Base-by-base conservation (phyloP, 2,888 invertebrate species). In the Microctonus aethiopoides region DNA sequence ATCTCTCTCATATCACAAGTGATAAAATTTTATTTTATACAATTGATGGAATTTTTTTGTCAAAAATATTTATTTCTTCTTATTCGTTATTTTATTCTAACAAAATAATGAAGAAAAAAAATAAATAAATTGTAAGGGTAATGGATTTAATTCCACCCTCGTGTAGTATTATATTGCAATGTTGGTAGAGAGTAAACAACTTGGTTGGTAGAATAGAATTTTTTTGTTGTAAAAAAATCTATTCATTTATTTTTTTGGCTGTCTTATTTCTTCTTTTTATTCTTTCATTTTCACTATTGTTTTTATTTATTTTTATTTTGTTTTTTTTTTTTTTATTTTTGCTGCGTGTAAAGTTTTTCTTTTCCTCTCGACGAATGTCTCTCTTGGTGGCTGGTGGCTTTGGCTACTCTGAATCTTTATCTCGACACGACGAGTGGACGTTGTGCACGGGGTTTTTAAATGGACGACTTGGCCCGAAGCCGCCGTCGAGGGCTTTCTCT, bases 391-490 rank as follows among this genome's bases (percentile, higher is more conserved):
- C 57, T 57, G 16, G 57, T 32, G 16, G 34, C 54, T 54, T 75
- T 79, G 78, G 81, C 79, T 77, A 76, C 72, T 73, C 75, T 70
- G 78, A 79, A 80, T 80, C 78, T 77, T 79, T 77, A 81, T 83
- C 80, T 79, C 76, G 74, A 77, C 79, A 78, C 78, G n/a, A 78
- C 78, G n/a, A n/a, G n/a, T 79, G 73, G 77, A 75, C 75, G 76
- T 76, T 77, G 77, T 74, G 75, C 77, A 72, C 73, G 72, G 75
- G 77, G 76, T 77, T 75, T 77, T 79, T 78, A 83, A 84, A 84
- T 83, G 82, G 80, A 84, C 82, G 82, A 83, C 80, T 84, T 84
- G 83, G 83, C 84, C 79, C 77, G 77, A 78, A 81, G 79, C 79
- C 74, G 68, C 75, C 74, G 75, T 71, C 68, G 65, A 65, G 68